A percentile compares a stretch with the other conserved stretches of the same genome.
Conservation (phyloP, 53 echinoderm and acorn worm genomes). For the Pentamera pediparva region DNA sequence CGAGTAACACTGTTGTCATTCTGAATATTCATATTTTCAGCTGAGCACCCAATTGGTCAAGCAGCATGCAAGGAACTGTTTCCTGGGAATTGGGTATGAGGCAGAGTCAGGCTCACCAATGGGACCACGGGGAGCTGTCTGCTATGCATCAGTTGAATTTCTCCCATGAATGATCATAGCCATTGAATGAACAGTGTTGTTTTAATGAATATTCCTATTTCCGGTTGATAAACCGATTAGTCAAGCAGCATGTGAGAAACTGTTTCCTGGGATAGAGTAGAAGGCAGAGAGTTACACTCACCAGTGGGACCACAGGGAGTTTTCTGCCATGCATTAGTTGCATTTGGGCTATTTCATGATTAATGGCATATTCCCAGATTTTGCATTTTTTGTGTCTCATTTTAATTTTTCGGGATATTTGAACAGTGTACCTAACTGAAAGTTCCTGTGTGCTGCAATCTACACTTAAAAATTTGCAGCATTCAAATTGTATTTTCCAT, state of each 20-base stretch:
- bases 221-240: constrained; percentile 77
- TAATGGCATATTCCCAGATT: no score
- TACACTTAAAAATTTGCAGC: no score
- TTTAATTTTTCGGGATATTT: no score
- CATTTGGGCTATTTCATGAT: no score
- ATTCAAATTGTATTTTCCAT: no score
- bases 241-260: constrained; percentile 60
- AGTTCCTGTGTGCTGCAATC: no score
- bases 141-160: constrained; percentile 56
- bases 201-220: neutral
- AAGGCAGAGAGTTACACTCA: constrained; percentile 66
- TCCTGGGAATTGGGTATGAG: constrained; percentile 80
- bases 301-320: no score
- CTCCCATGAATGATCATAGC: no score
- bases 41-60: constrained; percentile 68
- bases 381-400: no score
- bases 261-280: constrained; percentile 78
- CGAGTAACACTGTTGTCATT: no score
- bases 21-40: constrained; percentile 21
- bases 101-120: constrained; percentile 51
- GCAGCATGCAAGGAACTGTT: constrained; percentile 74
- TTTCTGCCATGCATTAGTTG: constrained; percentile 70
- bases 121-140: constrained; percentile 78
- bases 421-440: no score
- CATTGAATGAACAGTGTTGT: no score